Conservation (phyloP, 2,797 vertebrate genomes). For the Scomberomorus guttatus region DNA sequence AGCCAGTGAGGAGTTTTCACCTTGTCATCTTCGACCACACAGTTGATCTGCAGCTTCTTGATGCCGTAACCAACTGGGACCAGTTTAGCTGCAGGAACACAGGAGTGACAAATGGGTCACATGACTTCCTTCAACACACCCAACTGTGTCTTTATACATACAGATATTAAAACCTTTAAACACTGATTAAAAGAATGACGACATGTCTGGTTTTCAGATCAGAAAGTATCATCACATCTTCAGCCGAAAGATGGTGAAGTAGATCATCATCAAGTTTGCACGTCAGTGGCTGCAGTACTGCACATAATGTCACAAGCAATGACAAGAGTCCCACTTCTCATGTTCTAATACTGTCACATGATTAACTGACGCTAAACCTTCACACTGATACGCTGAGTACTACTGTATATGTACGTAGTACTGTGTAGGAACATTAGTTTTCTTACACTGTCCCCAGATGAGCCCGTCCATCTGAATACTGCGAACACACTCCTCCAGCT, state of each 20-base stretch:
- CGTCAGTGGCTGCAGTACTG: not conserved
- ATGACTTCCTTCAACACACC: not conserved
- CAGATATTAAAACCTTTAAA: too few relatives aligned
- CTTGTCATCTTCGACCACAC: slow-evolving; percentile 98
- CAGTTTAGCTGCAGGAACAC: slow-evolving; percentile 89
- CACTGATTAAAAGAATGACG: too few relatives aligned
- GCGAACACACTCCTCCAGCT: slow-evolving; percentile 94
- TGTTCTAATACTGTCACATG: too few relatives aligned
- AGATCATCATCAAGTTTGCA: slow-evolving; percentile 67
- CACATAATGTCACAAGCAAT: too few relatives aligned
- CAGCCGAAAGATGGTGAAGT: slow-evolving; percentile 82
- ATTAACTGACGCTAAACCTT: too few relatives aligned
- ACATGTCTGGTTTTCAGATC: slow-evolving; percentile 72
- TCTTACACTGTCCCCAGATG: slow-evolving; percentile 97
- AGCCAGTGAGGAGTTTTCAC: slow-evolving; percentile 49
- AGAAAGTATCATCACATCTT: slow-evolving; percentile 61
- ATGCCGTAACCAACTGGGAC: slow-evolving; percentile 97
- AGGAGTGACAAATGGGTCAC: not conserved
- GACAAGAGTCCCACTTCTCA: too few relatives aligned
- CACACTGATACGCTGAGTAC: not conserved
- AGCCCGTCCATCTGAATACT: slow-evolving; percentile 94
- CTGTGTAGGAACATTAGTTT: not conserved
- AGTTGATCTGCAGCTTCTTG: slow-evolving; percentile 97
- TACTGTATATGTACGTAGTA: not conserved
- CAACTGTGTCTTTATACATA: too few relatives aligned